phyloP scores from a whole-genome alignment of 2,888 invertebrate genomes.

The Ferdinandea cuprea region DNA sequence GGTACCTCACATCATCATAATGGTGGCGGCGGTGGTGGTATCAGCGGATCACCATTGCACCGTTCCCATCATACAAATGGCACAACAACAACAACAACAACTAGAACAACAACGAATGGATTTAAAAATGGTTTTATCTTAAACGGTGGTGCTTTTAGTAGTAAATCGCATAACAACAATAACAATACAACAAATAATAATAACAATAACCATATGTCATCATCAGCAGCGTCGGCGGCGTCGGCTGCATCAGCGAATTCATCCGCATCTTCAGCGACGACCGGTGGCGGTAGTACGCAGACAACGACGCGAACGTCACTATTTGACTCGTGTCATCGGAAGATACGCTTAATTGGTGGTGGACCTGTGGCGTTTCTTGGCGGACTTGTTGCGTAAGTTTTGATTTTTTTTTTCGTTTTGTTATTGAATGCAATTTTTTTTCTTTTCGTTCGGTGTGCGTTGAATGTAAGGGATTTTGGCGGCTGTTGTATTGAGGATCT shows the following conservation, averaged over 20 bases:
- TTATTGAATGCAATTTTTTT: conserved; percentile 21
- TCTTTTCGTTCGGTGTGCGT: neutral
- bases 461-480: neutral
- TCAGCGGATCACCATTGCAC: conserved; percentile 56
- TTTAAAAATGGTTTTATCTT: conserved; percentile 72
- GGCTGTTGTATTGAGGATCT: neutral
- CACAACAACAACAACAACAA: conserved; percentile 30
- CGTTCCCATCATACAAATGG: conserved; percentile 69
- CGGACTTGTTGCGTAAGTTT: conserved; percentile 89
- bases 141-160: conserved; percentile 70
- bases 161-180: conserved; percentile 70
- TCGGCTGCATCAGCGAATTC: conserved; percentile 54
- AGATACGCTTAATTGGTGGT: conserved; percentile 88
- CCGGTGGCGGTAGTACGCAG: conserved; percentile 75
- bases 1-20: conserved; percentile 48
- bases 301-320: conserved; percentile 86
- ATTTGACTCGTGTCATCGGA: conserved; percentile 89
- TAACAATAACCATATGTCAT: conserved; percentile 69
- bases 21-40: conserved; percentile 39
- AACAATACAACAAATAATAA: conserved; percentile 67
- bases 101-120: conserved; percentile 69
- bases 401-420: conserved; percentile 35
- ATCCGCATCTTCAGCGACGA: conserved; percentile 62
- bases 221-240: conserved; percentile 64
- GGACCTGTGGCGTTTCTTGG: conserved; percentile 87